phyloP scores from a whole-genome alignment of 2,797 vertebrate genomes.

The Moxostoma hubbsi region DNA sequence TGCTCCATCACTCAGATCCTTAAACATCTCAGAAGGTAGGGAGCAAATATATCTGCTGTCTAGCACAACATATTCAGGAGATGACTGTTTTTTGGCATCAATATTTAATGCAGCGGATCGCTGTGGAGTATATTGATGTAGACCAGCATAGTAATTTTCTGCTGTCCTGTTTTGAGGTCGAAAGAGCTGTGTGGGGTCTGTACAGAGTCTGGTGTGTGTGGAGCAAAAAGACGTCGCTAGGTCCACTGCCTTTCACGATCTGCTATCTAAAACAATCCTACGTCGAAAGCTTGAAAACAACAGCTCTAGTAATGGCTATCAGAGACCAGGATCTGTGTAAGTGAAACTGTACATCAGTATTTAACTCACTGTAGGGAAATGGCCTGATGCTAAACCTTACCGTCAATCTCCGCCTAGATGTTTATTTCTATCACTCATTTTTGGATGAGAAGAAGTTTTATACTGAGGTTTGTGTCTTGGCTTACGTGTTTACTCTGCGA shows the following conservation, averaged over 20 bases:
- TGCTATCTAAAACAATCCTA: constrained; percentile 82
- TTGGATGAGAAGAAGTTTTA: neutral
- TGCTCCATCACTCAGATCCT: constrained; percentile 86
- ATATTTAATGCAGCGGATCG: too few species aligned
- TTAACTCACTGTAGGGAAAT: too few species aligned
- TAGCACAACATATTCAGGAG: neutral
- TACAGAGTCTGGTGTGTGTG: constrained; percentile 85
- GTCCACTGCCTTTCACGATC: constrained; percentile 76
- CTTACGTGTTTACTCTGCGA: too few species aligned
- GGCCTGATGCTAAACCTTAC: too few species aligned
- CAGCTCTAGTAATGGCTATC: constrained; percentile 88
- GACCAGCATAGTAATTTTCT: too few species aligned
- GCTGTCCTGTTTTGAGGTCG: constrained; percentile 68
- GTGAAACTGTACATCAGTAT: constrained; percentile 54
- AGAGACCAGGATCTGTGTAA: constrained; percentile 92
- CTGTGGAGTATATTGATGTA: too few species aligned
- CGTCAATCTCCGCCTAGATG: too few species aligned
- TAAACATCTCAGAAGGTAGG: constrained; percentile 83
- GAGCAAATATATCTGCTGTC: neutral
- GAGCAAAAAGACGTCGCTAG: constrained; percentile 79
- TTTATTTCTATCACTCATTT: too few species aligned
- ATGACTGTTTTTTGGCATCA: too few species aligned
- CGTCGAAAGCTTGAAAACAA: constrained; percentile 78
- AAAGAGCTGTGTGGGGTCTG: constrained; percentile 81
- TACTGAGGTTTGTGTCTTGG: too few species aligned